These are phyloP conservation scores for Neotoma lepida DNA, from an alignment of 2,113 vertebrate genomes.

Conservation along the genomic window DNA sequence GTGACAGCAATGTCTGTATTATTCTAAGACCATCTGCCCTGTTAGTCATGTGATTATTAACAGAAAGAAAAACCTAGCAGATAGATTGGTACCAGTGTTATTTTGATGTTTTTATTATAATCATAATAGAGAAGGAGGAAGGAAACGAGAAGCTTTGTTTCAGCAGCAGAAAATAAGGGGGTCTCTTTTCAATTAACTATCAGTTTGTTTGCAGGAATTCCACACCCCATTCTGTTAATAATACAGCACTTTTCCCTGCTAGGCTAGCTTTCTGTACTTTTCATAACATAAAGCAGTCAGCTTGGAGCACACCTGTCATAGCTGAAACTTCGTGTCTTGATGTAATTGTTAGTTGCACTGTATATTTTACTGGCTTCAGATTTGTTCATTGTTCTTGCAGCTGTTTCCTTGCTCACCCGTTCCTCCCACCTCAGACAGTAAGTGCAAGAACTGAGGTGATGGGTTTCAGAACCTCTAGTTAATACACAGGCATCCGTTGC, in stretches of 20 bases:
- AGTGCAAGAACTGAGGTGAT: constrained; percentile 49
- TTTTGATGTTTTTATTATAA: background rate
- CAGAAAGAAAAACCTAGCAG: background rate
- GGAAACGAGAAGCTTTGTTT: background rate
- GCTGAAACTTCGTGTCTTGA: background rate
- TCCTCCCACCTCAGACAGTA: constrained; percentile 67
- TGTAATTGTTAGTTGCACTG: constrained; percentile 68
- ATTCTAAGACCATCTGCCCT: background rate
- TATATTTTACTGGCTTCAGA: constrained; percentile 50
- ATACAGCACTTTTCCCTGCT: background rate
- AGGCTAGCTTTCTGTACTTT: constrained; percentile 41
- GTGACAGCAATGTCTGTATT: background rate
- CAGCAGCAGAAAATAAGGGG: background rate
- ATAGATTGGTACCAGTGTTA: background rate
- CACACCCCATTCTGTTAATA: background rate
- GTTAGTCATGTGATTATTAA: background rate
- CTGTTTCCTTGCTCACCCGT: constrained; percentile 60
- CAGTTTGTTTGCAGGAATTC: constrained; percentile 18
- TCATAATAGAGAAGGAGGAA: background rate
- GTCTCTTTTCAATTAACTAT: background rate
- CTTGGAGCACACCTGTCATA: constrained; percentile 48
- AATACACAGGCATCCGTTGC: constrained; percentile 1
- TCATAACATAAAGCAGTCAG: constrained; percentile 3
- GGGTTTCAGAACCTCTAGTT: constrained; percentile 52
- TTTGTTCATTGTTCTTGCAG: constrained; percentile 70